Conservation (phyloP, 2,888 invertebrate genomes). For the Saturnia japonica region DNA sequence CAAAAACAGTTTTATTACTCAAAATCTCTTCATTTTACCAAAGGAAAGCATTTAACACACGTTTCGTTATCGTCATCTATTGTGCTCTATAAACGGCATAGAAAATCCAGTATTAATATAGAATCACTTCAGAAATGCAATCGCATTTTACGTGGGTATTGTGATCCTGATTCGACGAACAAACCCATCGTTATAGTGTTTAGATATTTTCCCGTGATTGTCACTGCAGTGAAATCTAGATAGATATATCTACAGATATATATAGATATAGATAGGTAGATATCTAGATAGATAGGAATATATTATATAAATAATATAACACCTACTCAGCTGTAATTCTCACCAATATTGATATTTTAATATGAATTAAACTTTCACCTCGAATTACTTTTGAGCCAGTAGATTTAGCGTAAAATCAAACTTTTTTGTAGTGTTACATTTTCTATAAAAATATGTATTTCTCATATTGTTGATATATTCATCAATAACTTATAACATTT, state of each 20-base stretch:
- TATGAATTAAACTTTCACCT: too few relatives aligned
- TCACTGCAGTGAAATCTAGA: background rate
- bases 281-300: too few relatives aligned
- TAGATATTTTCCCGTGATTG: slow-evolving; percentile 26
- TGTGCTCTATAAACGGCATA: slow-evolving; percentile 59
- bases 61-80: slow-evolving; percentile 50
- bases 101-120: slow-evolving; percentile 70
- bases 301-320: too few relatives aligned
- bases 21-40: slow-evolving; percentile 22
- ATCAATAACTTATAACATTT: too few relatives aligned
- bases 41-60: slow-evolving; percentile 40
- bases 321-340: too few relatives aligned
- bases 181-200: slow-evolving; percentile 70
- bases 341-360: too few relatives aligned
- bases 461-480: too few relatives aligned
- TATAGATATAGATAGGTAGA: too few relatives aligned
- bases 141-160: slow-evolving; percentile 75
- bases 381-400: too few relatives aligned
- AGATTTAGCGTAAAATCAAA: too few relatives aligned
- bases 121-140: slow-evolving; percentile 64
- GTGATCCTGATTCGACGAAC: slow-evolving; percentile 77
- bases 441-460: too few relatives aligned
- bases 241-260: background rate
- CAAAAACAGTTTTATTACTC: background rate
- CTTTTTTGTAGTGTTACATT: too few relatives aligned